Evolutionary conservation across 2,797 vertebrate species (phyloP).

Genomic region (Xiphorhynchus erythropygius): DNA sequence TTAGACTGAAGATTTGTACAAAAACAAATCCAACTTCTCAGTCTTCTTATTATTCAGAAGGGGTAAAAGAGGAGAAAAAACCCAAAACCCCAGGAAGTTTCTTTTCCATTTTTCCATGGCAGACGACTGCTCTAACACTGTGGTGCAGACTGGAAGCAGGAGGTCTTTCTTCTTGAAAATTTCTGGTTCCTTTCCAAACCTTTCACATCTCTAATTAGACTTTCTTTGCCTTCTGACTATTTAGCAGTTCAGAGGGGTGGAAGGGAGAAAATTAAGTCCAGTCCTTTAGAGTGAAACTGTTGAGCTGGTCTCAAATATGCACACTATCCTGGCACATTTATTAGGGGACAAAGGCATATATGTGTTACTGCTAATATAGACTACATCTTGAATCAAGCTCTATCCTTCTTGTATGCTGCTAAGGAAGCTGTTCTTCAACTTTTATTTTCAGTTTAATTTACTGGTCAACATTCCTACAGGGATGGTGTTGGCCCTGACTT

Average conservation of each 20-base stretch:
- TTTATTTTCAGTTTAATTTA: slow-evolving; percentile 5
- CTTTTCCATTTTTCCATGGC: not conserved
- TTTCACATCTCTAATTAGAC: not conserved
- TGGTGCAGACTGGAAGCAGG: not conserved
- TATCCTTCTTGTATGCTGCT: not conserved
- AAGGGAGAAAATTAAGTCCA: not conserved
- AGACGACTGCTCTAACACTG: not conserved
- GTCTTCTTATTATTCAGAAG: not conserved
- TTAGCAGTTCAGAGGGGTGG: not conserved
- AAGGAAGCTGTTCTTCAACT: not conserved
- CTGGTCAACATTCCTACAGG: not conserved
- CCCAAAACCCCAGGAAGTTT: not conserved
- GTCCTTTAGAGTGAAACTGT: not conserved
- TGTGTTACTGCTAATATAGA: not conserved
- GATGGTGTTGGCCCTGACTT: not conserved
- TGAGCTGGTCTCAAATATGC: not conserved
- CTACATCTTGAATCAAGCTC: not conserved
- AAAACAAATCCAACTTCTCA: not conserved
- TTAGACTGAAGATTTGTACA: not conserved
- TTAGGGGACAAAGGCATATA: not conserved
- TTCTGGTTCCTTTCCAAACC: not conserved
- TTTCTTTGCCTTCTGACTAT: not conserved
- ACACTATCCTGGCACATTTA: not conserved
- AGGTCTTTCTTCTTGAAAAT: not conserved
- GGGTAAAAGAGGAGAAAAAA: not conserved